Base-by-base conservation (phyloP, 2,888 invertebrate species). In the Ophion costatus region DNA sequence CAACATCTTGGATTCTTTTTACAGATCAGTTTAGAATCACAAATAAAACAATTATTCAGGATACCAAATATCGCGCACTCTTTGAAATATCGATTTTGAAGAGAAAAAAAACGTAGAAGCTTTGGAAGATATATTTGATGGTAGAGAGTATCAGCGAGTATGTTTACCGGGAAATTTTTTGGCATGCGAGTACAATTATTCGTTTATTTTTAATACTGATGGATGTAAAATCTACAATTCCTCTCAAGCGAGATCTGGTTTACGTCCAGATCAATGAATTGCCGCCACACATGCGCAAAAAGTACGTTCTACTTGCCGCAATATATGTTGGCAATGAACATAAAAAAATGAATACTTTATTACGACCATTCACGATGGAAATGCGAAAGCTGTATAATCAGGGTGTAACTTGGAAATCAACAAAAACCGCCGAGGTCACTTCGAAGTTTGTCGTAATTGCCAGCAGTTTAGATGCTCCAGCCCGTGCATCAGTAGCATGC, bases 401-500 rank as follows among this genome's bases (percentile, higher is more conserved):
- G 17, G 79, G 79, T 22, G 42, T 79, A 45, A 63, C 51, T 33
- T 70, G 24, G 29, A 42, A 67, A 42, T 57, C 80, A 24, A 42
- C 22, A 0, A 20, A 24, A 24, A 67, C 20, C 42, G 14, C 42
- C n/a, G 42, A 75, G 7, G 11, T 59, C 22, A 82, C 24, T 10
- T 69, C 70, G n/a, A 87, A 85, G 59, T 84, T 64, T 59, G 9
- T 85, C 10, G 64, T 77, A 63, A 74, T 84, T n/a, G 73, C 86
- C 5, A 71, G 81, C 33, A 76, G 71, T n/a, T 77, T 82, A 5
- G 87, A 87, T 67, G 80, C 85, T 20, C 73, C 80, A 22, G 88
- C 86, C 22, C 67, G 87, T 51, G 77, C 86, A n/a, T 66, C 87
- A 38, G 5, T 85, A 11, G 67, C 77, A 29, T 86, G 85, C 66